Evolutionary conservation across 30 jellyfish, hydroid and myxozoan genomes (phyloP).

Genomic region (Cassiopea andromeda): DNA sequence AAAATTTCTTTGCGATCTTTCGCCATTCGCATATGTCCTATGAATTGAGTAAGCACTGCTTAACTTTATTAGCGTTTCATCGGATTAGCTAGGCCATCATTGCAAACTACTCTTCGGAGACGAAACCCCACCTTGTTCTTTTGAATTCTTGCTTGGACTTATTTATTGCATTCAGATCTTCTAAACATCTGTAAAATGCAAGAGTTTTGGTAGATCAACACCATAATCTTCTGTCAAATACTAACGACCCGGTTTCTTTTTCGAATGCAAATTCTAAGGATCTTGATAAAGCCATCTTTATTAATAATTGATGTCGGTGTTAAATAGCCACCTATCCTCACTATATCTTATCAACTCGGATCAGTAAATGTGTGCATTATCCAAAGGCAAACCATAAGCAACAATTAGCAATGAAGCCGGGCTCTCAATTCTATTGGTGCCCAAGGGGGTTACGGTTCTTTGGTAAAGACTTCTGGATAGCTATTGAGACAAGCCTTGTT

Average conservation of each 20-base stretch:
- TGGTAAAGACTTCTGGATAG: not conserved
- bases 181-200: too few species aligned
- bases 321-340: not conserved
- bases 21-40: too few species aligned
- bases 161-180: too few species aligned
- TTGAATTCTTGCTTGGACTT: too few species aligned
- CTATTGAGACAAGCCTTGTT: too few species aligned
- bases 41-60: too few species aligned
- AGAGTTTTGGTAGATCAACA: not conserved
- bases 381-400: conserved; percentile 2
- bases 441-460: not conserved
- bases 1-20: too few species aligned
- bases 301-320: not conserved
- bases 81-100: too few species aligned
- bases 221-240: not conserved
- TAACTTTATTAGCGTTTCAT: too few species aligned
- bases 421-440: not conserved
- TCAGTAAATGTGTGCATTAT: not conserved
- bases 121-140: too few species aligned
- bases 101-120: too few species aligned
- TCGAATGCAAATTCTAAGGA: conserved; percentile 1
- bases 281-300: conserved; percentile 24
- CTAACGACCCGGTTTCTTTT: not conserved
- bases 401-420: not conserved
- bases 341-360: conserved; percentile 4